These are phyloP conservation scores for Notodonta ziczac DNA, from an alignment of 2,888 invertebrate species.

Conservation along the genomic window DNA sequence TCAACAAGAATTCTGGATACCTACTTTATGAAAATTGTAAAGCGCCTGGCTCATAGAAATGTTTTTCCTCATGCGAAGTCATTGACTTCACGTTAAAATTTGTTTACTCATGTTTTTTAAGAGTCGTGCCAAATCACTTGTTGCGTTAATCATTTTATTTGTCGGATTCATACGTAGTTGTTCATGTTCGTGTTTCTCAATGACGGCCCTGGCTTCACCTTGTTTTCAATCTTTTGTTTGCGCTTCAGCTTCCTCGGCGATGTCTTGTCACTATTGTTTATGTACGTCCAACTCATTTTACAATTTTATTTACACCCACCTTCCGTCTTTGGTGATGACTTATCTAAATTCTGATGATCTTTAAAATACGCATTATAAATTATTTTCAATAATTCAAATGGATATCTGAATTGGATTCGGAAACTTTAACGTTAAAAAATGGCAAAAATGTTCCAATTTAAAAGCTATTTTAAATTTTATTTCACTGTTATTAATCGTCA, in stretches of 20 bases:
- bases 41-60: conserved; percentile 46
- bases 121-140: conserved; percentile 64
- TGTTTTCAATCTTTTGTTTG: conserved; percentile 67
- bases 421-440: too few species aligned
- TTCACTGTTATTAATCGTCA: too few species aligned
- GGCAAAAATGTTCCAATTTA: too few species aligned
- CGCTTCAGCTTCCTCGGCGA: conserved; percentile 56
- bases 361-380: not conserved
- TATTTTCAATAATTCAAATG: not conserved
- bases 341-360: conserved; percentile 21
- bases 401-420: too few species aligned
- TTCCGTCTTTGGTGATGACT: conserved; percentile 44
- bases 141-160: conserved; percentile 53
- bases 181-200: conserved; percentile 42
- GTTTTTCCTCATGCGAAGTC: conserved; percentile 60
- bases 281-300: conserved; percentile 33
- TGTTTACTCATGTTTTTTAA: conserved; percentile 67
- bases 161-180: conserved; percentile 39
- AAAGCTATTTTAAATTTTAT: too few species aligned
- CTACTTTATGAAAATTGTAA: conserved; percentile 17
- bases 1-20: conserved; percentile 6
- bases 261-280: conserved; percentile 49
- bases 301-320: conserved; percentile 34
- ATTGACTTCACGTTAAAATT: conserved; percentile 64
- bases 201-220: conserved; percentile 42